Evolutionary conservation across 2,797 vertebrate genomes (phyloP).

Genomic region (Adelosebastes latens): DNA sequence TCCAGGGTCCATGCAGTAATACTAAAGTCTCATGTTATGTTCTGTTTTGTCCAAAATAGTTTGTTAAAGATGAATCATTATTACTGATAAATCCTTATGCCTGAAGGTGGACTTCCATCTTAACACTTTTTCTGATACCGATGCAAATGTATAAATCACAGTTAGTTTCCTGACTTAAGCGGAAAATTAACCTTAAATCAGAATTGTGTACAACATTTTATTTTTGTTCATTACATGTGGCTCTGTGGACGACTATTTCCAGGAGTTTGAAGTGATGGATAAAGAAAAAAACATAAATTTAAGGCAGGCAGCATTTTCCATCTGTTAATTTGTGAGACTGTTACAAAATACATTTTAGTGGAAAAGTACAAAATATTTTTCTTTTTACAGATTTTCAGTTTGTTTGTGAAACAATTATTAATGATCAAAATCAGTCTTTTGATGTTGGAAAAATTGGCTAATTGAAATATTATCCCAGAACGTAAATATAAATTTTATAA

Average conservation of each 20-base stretch:
- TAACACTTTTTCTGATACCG: conserved; percentile 17
- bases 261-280: not conserved
- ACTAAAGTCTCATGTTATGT: not conserved
- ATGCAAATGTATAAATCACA: conserved; percentile 34
- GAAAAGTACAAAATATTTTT: not conserved
- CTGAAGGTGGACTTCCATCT: conserved; percentile 41
- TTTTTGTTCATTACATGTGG: not conserved
- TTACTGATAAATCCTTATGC: conserved; percentile 19
- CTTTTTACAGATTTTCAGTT: not conserved
- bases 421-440: conserved; percentile 47
- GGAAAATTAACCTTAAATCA: conserved; percentile 2
- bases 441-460: not conserved
- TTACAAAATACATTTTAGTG: not conserved
- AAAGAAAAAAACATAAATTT: not conserved
- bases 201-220: not conserved
- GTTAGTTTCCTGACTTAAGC: conserved; percentile 1
- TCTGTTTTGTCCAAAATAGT: not conserved
- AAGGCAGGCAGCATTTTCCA: not conserved
- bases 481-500: not conserved
- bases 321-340: not conserved
- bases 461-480: conserved; percentile 8
- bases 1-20: not conserved
- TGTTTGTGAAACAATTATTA: conserved; percentile 37
- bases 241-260: not conserved
- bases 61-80: not conserved